Evolutionary conservation across 2,888 invertebrate species (phyloP), one percentile per base, ranked within the genome.

Genomic region (Zaprionus lineosus): DNA sequence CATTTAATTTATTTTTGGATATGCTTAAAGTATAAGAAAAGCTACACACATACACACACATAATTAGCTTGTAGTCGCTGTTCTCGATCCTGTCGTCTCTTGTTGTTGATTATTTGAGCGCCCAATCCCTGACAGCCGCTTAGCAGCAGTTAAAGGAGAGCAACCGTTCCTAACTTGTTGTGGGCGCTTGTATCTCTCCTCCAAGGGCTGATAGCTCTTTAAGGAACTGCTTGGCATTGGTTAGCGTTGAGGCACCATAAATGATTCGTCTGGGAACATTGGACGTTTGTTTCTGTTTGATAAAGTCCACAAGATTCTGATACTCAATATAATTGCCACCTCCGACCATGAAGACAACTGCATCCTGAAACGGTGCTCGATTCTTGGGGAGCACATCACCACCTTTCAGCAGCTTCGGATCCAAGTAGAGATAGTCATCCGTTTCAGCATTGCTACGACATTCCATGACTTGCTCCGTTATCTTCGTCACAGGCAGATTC

Each of bases 261-360:
- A 97, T 95, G 61, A 99, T 95, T 87, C 95, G 93, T 89, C 95
- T 95, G 53, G 92, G 92, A 0, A 87, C 84, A 34, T 94, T 94
- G 64, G 93, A 91, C 5, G 93, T 91, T 63, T 93, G 93, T 88
- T 94, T 95, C 92, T 95, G 95, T 93, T 96, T 98, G 24, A 96
- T 95, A 87, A 98, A 98, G 89, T 99, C 99, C 46, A 96, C 93
- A 58, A 99, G 92, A 92, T 99, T 99, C 90, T 99, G 99, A 90
- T 99, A 99, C 91, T 99, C 99, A 87, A 99, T 98, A 88, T 99
- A 99, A 92, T 98, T 99, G 40, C 99, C 97, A 58, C 97, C 97
- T 33, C 97, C 97, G 33, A 97, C 96, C 51, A 97, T 90, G 90
- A 97, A 97, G 6, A 97, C 97, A 55, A 97, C 94, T 2, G 96